Conservation (phyloP, 2,888 invertebrate species). For the Buathra laborator region DNA sequence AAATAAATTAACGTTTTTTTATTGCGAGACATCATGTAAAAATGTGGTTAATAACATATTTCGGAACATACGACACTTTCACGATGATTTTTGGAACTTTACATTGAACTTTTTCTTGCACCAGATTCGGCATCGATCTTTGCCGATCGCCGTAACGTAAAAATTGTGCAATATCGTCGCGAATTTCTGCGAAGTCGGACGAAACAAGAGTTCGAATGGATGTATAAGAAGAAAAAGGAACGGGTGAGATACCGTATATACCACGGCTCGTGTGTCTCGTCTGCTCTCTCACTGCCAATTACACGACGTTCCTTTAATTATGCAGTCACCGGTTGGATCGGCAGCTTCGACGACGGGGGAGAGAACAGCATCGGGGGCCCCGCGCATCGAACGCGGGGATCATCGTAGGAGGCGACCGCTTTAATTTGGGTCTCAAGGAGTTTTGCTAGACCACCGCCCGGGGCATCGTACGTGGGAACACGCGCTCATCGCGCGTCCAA, state of each 20-base stretch:
- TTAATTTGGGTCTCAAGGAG: constrained; percentile 83
- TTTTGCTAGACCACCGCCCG: constrained; percentile 81
- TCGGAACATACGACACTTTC: not conserved
- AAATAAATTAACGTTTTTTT: not conserved
- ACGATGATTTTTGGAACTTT: not conserved
- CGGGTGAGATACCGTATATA: constrained; percentile 21
- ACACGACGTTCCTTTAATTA: constrained; percentile 83
- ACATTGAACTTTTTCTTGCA: no score
- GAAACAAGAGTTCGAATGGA: constrained; percentile 32
- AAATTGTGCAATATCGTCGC: constrained; percentile 30
- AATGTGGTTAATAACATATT: not conserved
- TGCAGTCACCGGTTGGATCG: constrained; percentile 80
- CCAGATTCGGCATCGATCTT: not conserved
- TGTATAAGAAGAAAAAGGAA: constrained; percentile 25
- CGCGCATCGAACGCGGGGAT: constrained; percentile 70
- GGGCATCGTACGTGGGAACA: constrained; percentile 83
- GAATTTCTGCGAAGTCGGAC: constrained; percentile 31
- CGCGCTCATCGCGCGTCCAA: constrained; percentile 70
- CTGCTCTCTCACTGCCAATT: constrained; percentile 77
- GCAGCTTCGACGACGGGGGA: constrained; percentile 65
- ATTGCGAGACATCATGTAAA: not conserved
- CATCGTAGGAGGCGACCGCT: constrained; percentile 79
- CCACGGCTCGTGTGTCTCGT: constrained; percentile 27
- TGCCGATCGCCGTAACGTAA: not conserved
- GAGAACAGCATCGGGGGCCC: constrained; percentile 56